Evolutionary conservation across 2,888 invertebrate genomes (phyloP), one percentile per base, ranked within the genome.

Genomic region (Matsumyia berberina): DNA sequence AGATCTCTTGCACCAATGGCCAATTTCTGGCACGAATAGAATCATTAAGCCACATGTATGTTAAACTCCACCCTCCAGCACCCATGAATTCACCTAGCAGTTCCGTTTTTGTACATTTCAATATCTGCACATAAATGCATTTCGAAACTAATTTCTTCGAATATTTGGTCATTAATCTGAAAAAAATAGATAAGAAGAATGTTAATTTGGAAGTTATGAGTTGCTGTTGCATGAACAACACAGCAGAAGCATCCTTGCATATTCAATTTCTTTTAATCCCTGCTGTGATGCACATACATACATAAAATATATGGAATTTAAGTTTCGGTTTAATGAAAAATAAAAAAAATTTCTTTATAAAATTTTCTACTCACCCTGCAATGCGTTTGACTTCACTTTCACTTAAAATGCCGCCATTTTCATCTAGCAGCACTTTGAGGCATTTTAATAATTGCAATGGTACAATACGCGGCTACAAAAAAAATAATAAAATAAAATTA

Each of bases 61-160:
- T 95, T 76, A 98, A 93, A 87, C 95, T 94, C 99, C 99, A 99
- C 53, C 98, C 99, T 87, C 97, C 97, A 78, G 95, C 95, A 77
- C 94, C 94, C 95, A 98, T 96, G 91, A 98, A 98, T 94, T 96
- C 94, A 82, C 96, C 96, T 67, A 98, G 93, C 82, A 98, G 93
- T 86, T 96, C 95, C 5, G 95, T 94, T 90, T 96, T 95, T 9
- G 98, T 97, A 86, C 95, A 95, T 92, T 96, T 96, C 78, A 98
- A 92, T 89, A 98, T 98, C 91, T 98, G 96, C 88, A 98, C 95
- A 90, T 98, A 98, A 89, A 98, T 96, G 93, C 98, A 98, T 93
- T 97, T 97, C 88, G 97, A 97, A 69, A 98, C 98, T 87, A 98
- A 93, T 92, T 98, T 98, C 91, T 96, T 97, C 0, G 98, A 98